Conservation (phyloP, 2,797 vertebrate genomes). For the Gymnothorax javanicus region DNA sequence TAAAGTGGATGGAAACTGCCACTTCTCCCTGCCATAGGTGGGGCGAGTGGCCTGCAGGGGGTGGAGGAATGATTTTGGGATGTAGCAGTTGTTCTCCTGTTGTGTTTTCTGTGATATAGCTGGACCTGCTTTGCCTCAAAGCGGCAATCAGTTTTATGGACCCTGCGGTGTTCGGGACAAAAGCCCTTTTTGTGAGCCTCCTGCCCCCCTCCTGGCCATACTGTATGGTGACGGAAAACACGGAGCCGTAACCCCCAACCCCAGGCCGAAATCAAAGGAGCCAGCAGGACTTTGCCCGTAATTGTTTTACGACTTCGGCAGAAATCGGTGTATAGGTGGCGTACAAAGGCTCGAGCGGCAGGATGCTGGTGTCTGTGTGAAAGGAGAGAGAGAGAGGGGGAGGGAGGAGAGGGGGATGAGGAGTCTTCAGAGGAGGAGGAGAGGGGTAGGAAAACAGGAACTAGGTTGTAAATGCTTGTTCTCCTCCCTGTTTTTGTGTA, state of each 20-base stretch:
- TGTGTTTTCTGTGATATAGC: constrained; percentile 26
- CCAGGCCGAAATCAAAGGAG: constrained; percentile 77
- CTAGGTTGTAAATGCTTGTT: constrained; percentile 88
- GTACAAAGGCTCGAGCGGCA: constrained; percentile 79
- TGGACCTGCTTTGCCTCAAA: constrained; percentile 22
- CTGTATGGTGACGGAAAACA: constrained; percentile 46
- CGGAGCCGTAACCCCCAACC: constrained; percentile 55
- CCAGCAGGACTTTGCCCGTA: constrained; percentile 76
- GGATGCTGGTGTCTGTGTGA: constrained; percentile 80
- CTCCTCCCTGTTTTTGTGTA: constrained; percentile 68
- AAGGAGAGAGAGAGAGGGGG: constrained; percentile 69
- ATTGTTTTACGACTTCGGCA: constrained; percentile 87
- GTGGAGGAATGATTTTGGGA: background rate
- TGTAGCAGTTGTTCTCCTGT: background rate
- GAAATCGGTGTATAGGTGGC: constrained; percentile 84
- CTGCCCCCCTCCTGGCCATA: constrained; percentile 35
- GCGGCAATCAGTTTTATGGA: constrained; percentile 50
- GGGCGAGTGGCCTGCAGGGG: constrained; percentile 10
- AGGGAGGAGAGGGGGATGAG: constrained; percentile 66
- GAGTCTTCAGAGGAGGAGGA: constrained; percentile 52
- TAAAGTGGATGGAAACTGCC: too few relatives aligned
- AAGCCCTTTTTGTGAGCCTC: constrained; percentile 52
- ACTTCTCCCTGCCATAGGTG: too few relatives aligned
- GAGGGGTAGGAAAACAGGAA: constrained; percentile 85
- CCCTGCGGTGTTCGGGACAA: constrained; percentile 51